Evolutionary conservation across 2,113 vertebrate genomes (phyloP).

Genomic region (Tachysurus vachellii): DNA sequence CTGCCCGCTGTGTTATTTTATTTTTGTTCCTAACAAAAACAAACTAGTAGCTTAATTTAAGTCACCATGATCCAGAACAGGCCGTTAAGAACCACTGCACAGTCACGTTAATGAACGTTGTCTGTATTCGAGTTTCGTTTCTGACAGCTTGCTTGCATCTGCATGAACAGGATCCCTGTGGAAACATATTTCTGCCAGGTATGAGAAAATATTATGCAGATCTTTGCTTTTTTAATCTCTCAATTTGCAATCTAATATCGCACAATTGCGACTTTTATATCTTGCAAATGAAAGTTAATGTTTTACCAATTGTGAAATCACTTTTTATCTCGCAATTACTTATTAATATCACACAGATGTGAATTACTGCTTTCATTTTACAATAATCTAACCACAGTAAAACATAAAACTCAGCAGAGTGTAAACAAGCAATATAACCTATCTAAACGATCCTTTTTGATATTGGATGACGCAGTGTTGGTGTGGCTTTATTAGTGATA

Average conservation of each 20-base stretch:
- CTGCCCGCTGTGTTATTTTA: neutral
- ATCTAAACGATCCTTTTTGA: neutral
- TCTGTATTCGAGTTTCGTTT: neutral
- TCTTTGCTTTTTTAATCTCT: neutral
- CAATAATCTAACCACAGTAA: neutral
- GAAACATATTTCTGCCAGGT: neutral
- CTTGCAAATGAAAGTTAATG: neutral
- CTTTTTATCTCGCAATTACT: neutral
- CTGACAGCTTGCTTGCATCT: neutral
- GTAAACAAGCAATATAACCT: neutral
- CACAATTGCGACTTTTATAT: neutral
- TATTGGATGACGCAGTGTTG: neutral
- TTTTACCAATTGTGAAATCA: neutral
- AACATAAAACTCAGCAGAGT: neutral
- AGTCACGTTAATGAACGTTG: neutral
- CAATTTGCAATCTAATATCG: neutral
- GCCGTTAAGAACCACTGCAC: neutral
- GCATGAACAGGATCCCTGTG: neutral
- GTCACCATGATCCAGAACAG: neutral
- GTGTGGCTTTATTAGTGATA: neutral
- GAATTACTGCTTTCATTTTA: neutral
- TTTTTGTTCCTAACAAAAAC: neutral
- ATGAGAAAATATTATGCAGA: neutral
- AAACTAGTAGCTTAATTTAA: neutral
- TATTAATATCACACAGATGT: neutral